A percentile compares a stretch with the other conserved stretches of the same genome.
Evolutionary conservation across 2,113 vertebrate genomes (phyloP).

Genomic region (Ceuthmochares aereus): DNA sequence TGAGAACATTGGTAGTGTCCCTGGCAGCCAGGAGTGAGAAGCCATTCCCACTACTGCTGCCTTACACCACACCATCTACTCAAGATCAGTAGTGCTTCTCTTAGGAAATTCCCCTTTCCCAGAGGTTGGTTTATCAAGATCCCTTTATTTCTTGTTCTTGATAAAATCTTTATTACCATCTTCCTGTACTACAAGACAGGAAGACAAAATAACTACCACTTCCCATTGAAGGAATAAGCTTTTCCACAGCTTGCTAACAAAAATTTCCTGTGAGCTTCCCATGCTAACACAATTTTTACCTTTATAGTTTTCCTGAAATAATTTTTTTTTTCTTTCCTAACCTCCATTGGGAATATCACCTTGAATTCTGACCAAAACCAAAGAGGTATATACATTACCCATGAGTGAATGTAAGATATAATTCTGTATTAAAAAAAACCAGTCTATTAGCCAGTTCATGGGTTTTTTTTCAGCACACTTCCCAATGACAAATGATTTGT

Average conservation of each 20-base stretch:
- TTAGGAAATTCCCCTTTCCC: not conserved
- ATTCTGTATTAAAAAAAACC: not conserved
- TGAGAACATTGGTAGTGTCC: not conserved
- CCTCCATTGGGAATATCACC: not conserved
- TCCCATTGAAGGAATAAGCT: not conserved
- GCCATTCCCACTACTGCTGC: not conserved
- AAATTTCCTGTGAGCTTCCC: not conserved
- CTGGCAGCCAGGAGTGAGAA: not conserved
- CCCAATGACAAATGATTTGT: not conserved
- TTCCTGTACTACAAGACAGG: not conserved
- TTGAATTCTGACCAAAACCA: not conserved
- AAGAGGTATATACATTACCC: not conserved
- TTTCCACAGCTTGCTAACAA: not conserved
- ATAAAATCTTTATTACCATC: constrained; percentile 1
- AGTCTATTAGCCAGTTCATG: not conserved
- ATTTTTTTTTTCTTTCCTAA: not conserved
- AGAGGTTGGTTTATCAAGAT: not conserved
- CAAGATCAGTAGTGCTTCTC: not conserved
- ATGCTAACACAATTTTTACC: not conserved
- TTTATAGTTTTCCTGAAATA: not conserved
- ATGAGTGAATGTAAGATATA: not conserved
- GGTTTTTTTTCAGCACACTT: not conserved
- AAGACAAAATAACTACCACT: not conserved
- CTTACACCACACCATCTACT: not conserved
- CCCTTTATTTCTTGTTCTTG: not conserved